Conservation (phyloP, 2,888 invertebrate species). For the Rapana venosa region DNA sequence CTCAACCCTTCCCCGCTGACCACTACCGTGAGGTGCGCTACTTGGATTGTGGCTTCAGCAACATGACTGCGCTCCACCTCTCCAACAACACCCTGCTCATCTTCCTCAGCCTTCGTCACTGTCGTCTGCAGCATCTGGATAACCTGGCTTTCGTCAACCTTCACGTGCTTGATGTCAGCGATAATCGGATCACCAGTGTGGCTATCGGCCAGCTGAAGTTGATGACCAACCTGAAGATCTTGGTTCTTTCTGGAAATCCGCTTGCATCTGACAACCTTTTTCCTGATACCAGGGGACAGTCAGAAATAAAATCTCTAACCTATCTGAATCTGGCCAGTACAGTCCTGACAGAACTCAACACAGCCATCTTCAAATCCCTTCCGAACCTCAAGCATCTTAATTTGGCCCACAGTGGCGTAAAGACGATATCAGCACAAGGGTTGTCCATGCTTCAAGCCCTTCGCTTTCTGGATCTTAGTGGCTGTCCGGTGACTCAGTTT, state of each 20-base stretch:
- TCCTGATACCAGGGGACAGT: not conserved
- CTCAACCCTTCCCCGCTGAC: constrained; percentile 2
- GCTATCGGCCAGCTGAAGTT: not conserved
- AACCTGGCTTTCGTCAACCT: constrained; percentile 3
- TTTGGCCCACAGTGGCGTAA: not conserved
- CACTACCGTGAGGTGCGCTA: not conserved
- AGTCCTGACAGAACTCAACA: not conserved
- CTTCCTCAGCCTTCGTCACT: not conserved
- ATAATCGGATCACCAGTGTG: not conserved
- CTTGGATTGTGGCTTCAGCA: not conserved
- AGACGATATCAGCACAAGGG: not conserved
- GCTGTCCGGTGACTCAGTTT: constrained; percentile 13
- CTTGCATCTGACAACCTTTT: not conserved
- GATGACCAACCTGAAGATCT: constrained; percentile 20
- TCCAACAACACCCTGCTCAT: not conserved
- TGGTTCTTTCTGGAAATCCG: constrained; percentile 28
- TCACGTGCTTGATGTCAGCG: constrained; percentile 27
- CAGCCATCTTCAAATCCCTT: not conserved
- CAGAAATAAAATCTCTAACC: not conserved
- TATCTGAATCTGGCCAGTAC: not conserved
- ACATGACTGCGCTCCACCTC: not conserved
- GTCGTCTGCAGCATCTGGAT: not conserved
- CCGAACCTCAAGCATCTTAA: not conserved
- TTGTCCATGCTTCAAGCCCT: not conserved
- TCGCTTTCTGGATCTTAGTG: not conserved